These are phyloP conservation scores for Nematostella vectensis DNA, from an alignment of 92 coral and sea anemone species.

Conservation along the genomic window DNA sequence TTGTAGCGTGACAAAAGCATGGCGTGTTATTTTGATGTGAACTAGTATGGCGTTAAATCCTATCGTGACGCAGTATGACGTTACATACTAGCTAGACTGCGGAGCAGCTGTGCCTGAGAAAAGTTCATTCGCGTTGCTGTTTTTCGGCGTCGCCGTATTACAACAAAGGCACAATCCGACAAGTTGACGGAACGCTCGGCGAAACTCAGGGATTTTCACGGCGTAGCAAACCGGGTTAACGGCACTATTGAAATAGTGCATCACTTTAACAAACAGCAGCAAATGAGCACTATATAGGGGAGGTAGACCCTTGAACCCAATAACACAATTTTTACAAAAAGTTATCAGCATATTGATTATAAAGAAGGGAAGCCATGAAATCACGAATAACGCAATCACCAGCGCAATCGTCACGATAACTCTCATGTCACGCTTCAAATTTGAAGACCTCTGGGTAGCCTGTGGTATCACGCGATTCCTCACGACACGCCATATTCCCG, in stretches of 20 bases:
- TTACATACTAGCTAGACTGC: too few relatives aligned
- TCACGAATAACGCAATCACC: constrained; percentile 65
- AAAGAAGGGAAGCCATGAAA: constrained; percentile 85
- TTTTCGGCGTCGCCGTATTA: constrained; percentile 27
- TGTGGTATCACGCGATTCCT: constrained; percentile 55
- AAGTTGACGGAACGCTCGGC: constrained; percentile 73
- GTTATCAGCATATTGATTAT: constrained; percentile 45
- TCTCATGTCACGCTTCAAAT: constrained; percentile 86
- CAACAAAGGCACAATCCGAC: constrained; percentile 64
- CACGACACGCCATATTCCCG: constrained; percentile 62
- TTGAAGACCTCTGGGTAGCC: constrained; percentile 36
- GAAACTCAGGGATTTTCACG: constrained; percentile 87
- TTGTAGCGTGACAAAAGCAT: too few relatives aligned
- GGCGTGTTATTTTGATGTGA: too few relatives aligned
- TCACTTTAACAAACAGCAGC: constrained; percentile 53
- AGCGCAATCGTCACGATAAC: constrained; percentile 83
- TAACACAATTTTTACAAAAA: constrained; percentile 24
- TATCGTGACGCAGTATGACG: too few relatives aligned
- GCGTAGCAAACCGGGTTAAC: constrained; percentile 80
- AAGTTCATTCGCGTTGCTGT: constrained; percentile 37
- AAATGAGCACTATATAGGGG: constrained; percentile 22
- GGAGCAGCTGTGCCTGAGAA: constrained; percentile 48
- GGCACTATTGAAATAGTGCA: constrained; percentile 82
- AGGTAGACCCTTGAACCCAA: neutral
- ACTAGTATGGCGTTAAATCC: too few relatives aligned